These are phyloP conservation scores for Anser brachyrhynchus DNA, from an alignment of 2,113 vertebrate species.

Conservation along the genomic window DNA sequence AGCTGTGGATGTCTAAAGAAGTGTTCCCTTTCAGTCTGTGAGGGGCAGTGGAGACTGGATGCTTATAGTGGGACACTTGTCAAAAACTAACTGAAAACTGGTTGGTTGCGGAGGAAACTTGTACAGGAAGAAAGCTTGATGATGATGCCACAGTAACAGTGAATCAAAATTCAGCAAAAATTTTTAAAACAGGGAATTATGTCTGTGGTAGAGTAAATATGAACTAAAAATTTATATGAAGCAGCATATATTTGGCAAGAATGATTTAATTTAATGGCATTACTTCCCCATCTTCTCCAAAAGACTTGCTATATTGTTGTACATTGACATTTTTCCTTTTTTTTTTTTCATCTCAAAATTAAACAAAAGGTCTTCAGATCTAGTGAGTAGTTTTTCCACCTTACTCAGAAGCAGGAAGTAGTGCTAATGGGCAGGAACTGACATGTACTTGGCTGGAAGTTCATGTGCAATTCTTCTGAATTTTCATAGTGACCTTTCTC, in stretches of 20 bases:
- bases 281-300: background rate
- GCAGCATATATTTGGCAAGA: background rate
- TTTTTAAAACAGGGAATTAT: background rate
- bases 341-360: background rate
- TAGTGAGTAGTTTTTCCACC: background rate
- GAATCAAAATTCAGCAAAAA: background rate
- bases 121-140: background rate
- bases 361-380: background rate
- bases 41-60: background rate
- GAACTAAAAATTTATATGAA: background rate
- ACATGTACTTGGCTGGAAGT: background rate
- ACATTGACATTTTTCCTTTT: background rate
- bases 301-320: background rate
- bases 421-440: background rate
- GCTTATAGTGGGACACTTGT: background rate
- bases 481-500: background rate
- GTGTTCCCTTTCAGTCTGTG: background rate
- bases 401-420: background rate
- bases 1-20: background rate
- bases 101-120: background rate
- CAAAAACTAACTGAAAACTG: background rate
- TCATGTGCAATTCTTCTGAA: background rate
- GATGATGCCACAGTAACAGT: background rate
- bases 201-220: background rate
- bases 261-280: background rate